Conservation (phyloP, 1,140 invertebrate genomes). For the Littorina saxatilis region DNA sequence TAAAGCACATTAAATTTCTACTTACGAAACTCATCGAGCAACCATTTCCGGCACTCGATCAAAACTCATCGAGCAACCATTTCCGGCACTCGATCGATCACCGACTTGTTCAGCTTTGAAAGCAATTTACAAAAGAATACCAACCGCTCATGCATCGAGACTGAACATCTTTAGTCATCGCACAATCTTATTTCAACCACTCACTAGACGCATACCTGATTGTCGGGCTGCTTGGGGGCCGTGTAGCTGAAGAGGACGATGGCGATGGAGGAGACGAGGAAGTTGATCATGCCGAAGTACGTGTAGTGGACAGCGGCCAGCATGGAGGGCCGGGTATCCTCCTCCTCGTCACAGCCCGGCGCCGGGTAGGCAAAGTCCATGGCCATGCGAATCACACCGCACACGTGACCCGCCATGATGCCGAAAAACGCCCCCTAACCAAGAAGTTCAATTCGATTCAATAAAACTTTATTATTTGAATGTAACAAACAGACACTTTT, state of each 20-base stretch:
- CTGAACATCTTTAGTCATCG: no score
- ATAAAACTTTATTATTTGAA: no score
- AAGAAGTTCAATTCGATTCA: no score
- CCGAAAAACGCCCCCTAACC: conserved; percentile 79
- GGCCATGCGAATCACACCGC: conserved; percentile 75
- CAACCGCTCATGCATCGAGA: no score
- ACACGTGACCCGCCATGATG: conserved; percentile 76
- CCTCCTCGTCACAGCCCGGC: conserved; percentile 66
- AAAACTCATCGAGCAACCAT: no score
- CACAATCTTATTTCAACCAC: neutral
- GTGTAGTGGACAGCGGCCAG: conserved; percentile 71
- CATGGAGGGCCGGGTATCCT: conserved; percentile 65
- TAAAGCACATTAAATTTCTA: no score
- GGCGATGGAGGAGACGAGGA: conserved; percentile 66
- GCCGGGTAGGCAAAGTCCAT: conserved; percentile 72
- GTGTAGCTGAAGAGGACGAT: conserved; percentile 68
- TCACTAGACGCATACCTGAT: conserved; percentile 55
- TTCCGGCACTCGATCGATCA: no score
- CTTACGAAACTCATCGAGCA: no score
- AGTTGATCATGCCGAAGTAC: conserved; percentile 69
- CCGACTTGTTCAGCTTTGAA: no score
- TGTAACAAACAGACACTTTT: no score
- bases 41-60: no score
- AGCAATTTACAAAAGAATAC: no score
- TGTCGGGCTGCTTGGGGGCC: conserved; percentile 48